Percentiles rank a stretch among this genome's conserved stretches.
Evolutionary conservation across 1,140 invertebrate genomes (phyloP).

Genomic region (Aphis craccivora): DNA sequence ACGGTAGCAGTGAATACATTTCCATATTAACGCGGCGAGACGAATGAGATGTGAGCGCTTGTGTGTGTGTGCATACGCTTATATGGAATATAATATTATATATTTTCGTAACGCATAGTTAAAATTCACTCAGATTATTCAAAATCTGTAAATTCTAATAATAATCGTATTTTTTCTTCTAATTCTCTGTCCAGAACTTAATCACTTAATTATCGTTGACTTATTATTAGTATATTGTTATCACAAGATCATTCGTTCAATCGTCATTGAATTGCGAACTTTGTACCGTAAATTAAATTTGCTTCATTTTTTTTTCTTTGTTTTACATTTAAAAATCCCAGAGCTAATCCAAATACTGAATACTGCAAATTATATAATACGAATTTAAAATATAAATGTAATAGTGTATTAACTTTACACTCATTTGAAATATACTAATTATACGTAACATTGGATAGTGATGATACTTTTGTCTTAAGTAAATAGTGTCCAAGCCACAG

Average conservation of each 20-base stretch:
- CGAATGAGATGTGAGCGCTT: background rate
- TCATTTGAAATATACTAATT: background rate
- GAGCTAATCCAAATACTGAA: background rate
- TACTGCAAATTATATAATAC: background rate
- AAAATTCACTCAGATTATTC: background rate
- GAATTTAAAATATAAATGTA: background rate
- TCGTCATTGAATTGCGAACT: background rate
- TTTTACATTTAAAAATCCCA: background rate
- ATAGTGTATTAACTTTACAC: background rate
- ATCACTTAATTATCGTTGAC: background rate
- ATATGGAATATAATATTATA: background rate
- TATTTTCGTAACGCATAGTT: background rate
- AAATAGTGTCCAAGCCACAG: background rate
- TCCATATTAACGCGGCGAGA: slow-evolving; percentile 7
- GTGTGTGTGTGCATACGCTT: background rate
- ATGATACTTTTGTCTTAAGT: background rate
- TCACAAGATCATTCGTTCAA: background rate
- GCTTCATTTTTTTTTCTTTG: background rate
- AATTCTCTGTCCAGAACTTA: background rate
- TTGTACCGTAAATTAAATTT: background rate
- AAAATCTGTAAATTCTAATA: background rate
- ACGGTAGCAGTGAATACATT: background rate
- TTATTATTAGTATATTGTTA: background rate
- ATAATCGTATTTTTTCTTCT: background rate
- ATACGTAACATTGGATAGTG: background rate